These are phyloP conservation scores for Istiophorus platypterus DNA, from an alignment of 2,113 vertebrate species.

Conservation along the genomic window DNA sequence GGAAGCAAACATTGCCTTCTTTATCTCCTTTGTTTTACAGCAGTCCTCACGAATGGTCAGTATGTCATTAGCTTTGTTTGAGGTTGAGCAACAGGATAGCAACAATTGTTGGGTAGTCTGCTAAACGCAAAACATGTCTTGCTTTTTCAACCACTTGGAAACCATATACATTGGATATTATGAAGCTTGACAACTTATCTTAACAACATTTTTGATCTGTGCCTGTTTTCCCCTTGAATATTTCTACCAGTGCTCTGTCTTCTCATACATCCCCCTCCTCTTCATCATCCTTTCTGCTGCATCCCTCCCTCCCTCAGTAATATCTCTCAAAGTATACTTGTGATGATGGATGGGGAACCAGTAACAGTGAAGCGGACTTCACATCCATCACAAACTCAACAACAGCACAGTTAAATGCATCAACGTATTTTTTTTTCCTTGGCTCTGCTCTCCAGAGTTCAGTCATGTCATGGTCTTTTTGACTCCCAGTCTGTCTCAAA, in stretches of 20 bases:
- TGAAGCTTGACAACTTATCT: background rate
- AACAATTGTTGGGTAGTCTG: conserved; percentile 1
- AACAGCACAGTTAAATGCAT: conserved; percentile 69
- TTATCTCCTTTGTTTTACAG: conserved; percentile 37
- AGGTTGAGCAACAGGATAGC: conserved; percentile 25
- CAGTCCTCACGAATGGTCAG: background rate
- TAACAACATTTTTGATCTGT: conserved; percentile 10
- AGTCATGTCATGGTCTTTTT: conserved; percentile 14
- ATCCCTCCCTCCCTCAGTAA: conserved; percentile 66
- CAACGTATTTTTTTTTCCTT: conserved; percentile 23
- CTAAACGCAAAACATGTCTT: background rate
- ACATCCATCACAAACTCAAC: conserved; percentile 76
- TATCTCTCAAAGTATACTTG: conserved; percentile 61
- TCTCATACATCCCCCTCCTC: conserved; percentile 24
- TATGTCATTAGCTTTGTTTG: conserved; percentile 32
- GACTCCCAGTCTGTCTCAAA: conserved; percentile 7
- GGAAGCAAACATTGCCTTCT: conserved; percentile 20
- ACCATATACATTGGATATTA: background rate
- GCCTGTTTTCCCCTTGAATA: conserved; percentile 20
- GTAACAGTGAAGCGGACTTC: conserved; percentile 50
- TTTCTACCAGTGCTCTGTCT: conserved; percentile 11
- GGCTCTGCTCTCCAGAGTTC: conserved; percentile 39
- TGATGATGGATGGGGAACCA: conserved; percentile 73
- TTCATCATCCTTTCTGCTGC: conserved; percentile 53
- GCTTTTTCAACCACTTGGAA: background rate